Base-by-base conservation (phyloP, 2,113 vertebrate genomes). In the Nanger granti region DNA sequence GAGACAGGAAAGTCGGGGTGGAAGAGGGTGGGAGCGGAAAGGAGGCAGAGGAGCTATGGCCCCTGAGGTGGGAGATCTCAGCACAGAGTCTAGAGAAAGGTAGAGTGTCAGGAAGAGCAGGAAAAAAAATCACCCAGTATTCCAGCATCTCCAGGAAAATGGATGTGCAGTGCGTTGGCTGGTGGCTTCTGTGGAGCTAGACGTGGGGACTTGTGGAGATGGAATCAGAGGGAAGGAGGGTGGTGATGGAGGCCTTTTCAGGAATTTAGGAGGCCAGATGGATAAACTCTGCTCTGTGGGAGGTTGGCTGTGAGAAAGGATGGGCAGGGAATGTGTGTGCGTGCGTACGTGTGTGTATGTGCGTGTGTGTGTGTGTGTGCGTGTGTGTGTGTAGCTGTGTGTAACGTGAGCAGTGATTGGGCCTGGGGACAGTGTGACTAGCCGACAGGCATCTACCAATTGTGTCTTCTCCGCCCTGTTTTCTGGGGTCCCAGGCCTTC, bases 391-490 rank as follows among this genome's bases (percentile, higher is more conserved):
- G 18, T 9, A 24, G 4, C n/a, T 73, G n/a, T 37, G 20, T 73
- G 8, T 89, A 31, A 83, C 20, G 24, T 31, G 73, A 85, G 55
- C 6, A 92, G 18, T 5, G 31, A 14, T n/a, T 28, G 34, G 31
- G 17, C 37, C 17, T 7, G 7, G 7, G 47, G 76, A 0, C 12
- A 28, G 20, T 34, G 26, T 5, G 31, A 22, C 54, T 57, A 4
- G 18, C 31, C 37, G 4, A 2, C 1, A 47, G 34, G 8, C 10
- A 0, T 12, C 14, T 4, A 10, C 83, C 0, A 2, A 1, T 37
- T 10, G 5, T 47, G 41, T 87, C 49, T 37, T 9, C 0, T 20
- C 5, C 8, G 3, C 34, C 0, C 2, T n/a, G 41, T 11, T 11
- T 55, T 15, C 49, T 26, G 29, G 37, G 37, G 79, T 31, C 52